phyloP scores from a whole-genome alignment of 2,113 vertebrate genomes.

The Macquaria ambigua region DNA sequence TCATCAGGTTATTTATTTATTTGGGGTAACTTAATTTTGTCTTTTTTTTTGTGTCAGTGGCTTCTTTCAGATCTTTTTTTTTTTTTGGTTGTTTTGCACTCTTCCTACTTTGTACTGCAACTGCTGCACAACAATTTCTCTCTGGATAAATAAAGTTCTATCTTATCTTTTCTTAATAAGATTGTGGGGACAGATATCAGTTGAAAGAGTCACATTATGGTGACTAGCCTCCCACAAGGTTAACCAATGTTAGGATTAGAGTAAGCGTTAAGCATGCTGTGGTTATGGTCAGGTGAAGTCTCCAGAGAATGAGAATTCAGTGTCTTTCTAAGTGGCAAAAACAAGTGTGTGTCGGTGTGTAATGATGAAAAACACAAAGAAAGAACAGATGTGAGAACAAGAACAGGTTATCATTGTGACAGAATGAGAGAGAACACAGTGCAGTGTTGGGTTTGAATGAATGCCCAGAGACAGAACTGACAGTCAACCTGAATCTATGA shows the following conservation, averaged over 20 bases:
- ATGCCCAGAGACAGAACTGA: slow-evolving; percentile 8
- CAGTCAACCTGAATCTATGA: neutral
- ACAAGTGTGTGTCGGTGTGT: neutral
- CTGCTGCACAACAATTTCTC: too few relatives aligned
- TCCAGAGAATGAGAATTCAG: neutral
- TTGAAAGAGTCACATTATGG: neutral
- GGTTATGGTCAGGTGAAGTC: neutral
- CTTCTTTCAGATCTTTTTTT: too few relatives aligned
- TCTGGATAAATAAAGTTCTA: too few relatives aligned
- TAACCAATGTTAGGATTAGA: neutral
- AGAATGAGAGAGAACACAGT: slow-evolving; percentile 2
- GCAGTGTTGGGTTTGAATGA: neutral
- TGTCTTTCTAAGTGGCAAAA: neutral
- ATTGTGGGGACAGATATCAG: neutral
- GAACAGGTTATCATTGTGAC: slow-evolving; percentile 4
- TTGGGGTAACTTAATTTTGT: neutral
- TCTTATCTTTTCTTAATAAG: neutral
- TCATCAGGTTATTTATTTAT: neutral
- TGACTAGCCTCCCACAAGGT: neutral
- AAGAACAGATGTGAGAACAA: neutral
- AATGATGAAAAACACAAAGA: slow-evolving; percentile 2
- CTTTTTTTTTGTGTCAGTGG: too few relatives aligned
- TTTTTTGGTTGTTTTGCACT: too few relatives aligned
- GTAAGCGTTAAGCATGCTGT: neutral
- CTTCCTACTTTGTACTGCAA: too few relatives aligned